Evolutionary conservation across 2,113 vertebrate species (phyloP).

Genomic region (Cromileptes altivelis): DNA sequence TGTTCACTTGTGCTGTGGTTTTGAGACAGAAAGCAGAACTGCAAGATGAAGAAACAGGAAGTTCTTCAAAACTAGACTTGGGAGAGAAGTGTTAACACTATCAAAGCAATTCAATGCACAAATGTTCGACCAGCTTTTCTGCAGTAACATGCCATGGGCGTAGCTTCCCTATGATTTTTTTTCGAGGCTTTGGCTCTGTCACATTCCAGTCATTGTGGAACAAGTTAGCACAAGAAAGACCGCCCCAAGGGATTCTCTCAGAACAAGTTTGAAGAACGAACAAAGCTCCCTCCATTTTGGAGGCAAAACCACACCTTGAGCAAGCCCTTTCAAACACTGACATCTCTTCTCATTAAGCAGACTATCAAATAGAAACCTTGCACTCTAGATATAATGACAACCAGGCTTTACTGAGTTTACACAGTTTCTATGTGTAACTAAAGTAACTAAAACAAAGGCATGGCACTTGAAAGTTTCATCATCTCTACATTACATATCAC

Average conservation of each 20-base stretch:
- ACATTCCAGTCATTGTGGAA: slow-evolving; percentile 79
- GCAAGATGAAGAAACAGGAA: slow-evolving; percentile 67
- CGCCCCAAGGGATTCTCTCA: slow-evolving; percentile 61
- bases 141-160: slow-evolving; percentile 1
- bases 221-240: slow-evolving; percentile 76
- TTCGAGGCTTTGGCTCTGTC: slow-evolving; percentile 48
- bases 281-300: slow-evolving; percentile 74
- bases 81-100: not conserved
- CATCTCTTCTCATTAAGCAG: not conserved
- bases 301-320: slow-evolving; percentile 70
- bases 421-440: not conserved
- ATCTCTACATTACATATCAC: not conserved
- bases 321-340: slow-evolving; percentile 9
- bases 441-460: slow-evolving; percentile 3
- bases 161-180: slow-evolving; percentile 18
- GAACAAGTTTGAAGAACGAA: slow-evolving; percentile 67
- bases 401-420: not conserved
- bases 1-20: slow-evolving; percentile 1
- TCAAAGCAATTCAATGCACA: slow-evolving; percentile 3
- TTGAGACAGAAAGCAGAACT: slow-evolving; percentile 63
- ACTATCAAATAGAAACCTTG: not conserved
- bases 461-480: not conserved
- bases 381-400: not conserved
- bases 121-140: not conserved
- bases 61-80: slow-evolving; percentile 38